phyloP scores from a whole-genome alignment of 2,113 vertebrate genomes.

The Gymnogyps californianus region DNA sequence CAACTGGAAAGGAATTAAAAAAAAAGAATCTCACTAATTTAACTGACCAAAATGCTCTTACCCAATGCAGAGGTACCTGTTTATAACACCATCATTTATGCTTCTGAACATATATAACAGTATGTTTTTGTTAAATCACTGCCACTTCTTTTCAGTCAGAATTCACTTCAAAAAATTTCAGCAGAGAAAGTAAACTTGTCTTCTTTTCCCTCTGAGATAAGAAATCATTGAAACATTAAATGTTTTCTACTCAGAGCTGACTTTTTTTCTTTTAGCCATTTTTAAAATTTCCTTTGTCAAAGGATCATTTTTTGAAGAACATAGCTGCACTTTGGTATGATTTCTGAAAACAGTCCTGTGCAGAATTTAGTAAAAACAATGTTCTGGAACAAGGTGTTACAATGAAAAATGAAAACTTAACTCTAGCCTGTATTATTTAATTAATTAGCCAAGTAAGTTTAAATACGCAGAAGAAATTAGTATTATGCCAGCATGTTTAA shows the following conservation, averaged over 20 bases:
- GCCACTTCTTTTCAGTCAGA: slow-evolving; percentile 44
- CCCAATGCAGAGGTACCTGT: slow-evolving; percentile 41
- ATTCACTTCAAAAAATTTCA: slow-evolving; percentile 57
- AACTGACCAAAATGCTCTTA: slow-evolving; percentile 63
- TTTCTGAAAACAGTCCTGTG: slow-evolving; percentile 39
- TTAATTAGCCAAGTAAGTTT: slow-evolving; percentile 43
- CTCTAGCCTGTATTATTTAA: slow-evolving; percentile 39
- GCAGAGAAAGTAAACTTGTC: slow-evolving; percentile 67
- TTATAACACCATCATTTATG: slow-evolving; percentile 61
- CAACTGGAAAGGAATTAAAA: slow-evolving; percentile 37
- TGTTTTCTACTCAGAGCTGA: slow-evolving; percentile 41
- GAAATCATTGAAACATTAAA: slow-evolving; percentile 60
- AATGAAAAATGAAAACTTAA: slow-evolving; percentile 55
- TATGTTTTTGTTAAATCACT: slow-evolving; percentile 71
- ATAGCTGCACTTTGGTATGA: slow-evolving; percentile 3
- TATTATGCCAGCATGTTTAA: slow-evolving; percentile 3
- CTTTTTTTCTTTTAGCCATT: slow-evolving; percentile 26
- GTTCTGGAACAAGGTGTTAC: slow-evolving; percentile 43
- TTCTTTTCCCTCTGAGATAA: slow-evolving; percentile 50
- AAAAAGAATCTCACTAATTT: slow-evolving; percentile 59
- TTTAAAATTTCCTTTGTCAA: slow-evolving; percentile 1
- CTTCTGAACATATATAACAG: slow-evolving; percentile 65
- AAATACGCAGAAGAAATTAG: slow-evolving; percentile 30
- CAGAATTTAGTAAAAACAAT: slow-evolving; percentile 28
- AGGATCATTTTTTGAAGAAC: background rate